phyloP scores from a whole-genome alignment of 2,888 invertebrate species.

The Lucinisca nassula region DNA sequence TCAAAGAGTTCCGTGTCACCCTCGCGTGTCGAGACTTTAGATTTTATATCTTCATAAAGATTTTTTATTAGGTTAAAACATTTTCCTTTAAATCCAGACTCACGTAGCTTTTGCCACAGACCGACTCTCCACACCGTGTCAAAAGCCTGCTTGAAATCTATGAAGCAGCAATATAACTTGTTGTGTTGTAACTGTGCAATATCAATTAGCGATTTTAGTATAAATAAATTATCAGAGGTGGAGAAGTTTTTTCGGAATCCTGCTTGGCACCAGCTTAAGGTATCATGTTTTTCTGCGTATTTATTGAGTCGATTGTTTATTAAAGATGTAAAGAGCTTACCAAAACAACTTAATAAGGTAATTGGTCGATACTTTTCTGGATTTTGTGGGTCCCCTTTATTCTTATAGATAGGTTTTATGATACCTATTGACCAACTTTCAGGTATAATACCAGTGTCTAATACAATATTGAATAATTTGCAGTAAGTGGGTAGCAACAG shows the following conservation, averaged over 20 bases:
- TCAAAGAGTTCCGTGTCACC: too few relatives aligned
- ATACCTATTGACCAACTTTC: neutral
- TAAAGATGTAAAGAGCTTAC: neutral
- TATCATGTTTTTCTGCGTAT: neutral
- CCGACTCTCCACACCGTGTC: neutral
- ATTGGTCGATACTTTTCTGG: neutral
- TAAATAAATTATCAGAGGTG: neutral
- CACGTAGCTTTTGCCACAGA: neutral
- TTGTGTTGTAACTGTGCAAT: neutral
- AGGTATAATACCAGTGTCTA: neutral
- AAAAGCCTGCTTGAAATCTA: neutral
- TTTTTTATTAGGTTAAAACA: too few relatives aligned
- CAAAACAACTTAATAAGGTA: neutral
- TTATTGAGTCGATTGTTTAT: neutral
- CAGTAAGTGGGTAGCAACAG: neutral
- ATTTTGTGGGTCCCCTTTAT: neutral
- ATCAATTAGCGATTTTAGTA: neutral
- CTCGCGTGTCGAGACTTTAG: too few relatives aligned
- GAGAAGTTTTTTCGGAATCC: neutral
- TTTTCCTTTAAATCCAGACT: too few relatives aligned
- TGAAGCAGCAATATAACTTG: neutral
- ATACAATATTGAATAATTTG: neutral
- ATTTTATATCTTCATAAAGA: too few relatives aligned
- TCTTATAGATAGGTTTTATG: neutral
- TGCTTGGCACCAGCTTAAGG: neutral